Evolutionary conservation across 2,797 vertebrate genomes (phyloP).

Genomic region (Onychomys torridus): DNA sequence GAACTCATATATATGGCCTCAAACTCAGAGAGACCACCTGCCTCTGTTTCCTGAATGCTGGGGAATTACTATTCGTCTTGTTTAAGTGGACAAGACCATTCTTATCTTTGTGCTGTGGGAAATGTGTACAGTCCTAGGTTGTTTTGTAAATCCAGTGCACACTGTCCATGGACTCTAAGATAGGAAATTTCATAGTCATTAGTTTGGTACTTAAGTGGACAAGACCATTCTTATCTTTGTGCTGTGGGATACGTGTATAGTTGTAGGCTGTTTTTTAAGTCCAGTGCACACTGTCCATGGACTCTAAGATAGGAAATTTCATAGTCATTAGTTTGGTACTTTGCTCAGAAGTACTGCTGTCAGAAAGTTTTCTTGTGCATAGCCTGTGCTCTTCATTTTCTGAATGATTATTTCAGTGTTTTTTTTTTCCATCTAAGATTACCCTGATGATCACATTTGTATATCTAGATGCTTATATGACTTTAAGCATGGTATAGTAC

Average conservation of each 20-base stretch:
- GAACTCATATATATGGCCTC: background rate
- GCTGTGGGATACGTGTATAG: background rate
- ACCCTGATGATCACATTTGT: conserved; percentile 37
- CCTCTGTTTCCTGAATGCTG: background rate
- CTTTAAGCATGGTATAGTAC: conserved; percentile 13
- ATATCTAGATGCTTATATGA: background rate
- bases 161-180: background rate
- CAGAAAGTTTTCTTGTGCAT: background rate
- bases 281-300: background rate
- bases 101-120: conserved; percentile 7
- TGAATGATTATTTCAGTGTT: conserved; percentile 2
- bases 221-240: conserved; percentile 12
- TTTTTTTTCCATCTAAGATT: conserved; percentile 26
- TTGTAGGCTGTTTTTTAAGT: background rate
- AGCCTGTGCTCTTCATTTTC: conserved; percentile 19
- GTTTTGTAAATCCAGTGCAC: background rate
- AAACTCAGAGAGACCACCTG: background rate
- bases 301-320: background rate
- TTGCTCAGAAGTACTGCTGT: conserved; percentile 30
- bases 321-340: conserved; percentile 38
- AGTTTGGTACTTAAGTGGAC: background rate
- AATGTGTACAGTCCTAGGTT: conserved; percentile 26
- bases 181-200: conserved; percentile 50
- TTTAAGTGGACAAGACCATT: background rate
- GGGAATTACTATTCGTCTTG: background rate